phyloP scores from a whole-genome alignment of 1,140 invertebrate species.

The Drosophila triauraria region DNA sequence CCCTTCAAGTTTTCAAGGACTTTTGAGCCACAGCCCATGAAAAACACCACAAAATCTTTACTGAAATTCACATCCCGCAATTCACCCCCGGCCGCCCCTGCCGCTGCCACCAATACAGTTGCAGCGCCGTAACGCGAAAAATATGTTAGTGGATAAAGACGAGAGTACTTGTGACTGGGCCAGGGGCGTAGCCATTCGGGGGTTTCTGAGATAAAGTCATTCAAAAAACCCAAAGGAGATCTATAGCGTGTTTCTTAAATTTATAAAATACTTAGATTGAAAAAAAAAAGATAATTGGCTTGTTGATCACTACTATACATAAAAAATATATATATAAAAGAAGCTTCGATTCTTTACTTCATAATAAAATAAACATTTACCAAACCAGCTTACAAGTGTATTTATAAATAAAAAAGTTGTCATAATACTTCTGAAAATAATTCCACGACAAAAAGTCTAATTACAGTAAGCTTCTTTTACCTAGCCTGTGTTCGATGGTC shows the following conservation, averaged over 20 bases:
- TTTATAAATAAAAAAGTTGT: no score
- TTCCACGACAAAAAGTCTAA: no score
- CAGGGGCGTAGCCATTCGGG: conserved; percentile 2
- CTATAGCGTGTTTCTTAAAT: no score
- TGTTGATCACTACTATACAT: no score
- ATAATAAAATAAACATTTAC: no score
- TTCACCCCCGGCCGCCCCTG: neutral
- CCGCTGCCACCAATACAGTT: conserved; percentile 35
- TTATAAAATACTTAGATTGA: no score
- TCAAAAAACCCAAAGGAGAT: neutral
- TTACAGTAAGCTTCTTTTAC: neutral
- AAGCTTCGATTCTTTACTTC: no score
- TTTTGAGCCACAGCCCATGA: conserved; percentile 26
- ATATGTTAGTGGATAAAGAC: conserved; percentile 27
- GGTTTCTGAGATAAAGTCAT: neutral
- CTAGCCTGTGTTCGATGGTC: no score
- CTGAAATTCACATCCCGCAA: conserved; percentile 34
- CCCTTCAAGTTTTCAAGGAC: conserved; percentile 54
- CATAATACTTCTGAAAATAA: no score
- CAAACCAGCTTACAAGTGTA: no score
- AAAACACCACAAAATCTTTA: conserved; percentile 40
- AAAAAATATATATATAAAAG: no score
- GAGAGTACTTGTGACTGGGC: conserved; percentile 15
- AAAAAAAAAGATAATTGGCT: no score
- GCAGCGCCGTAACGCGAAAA: conserved; percentile 29